Evolutionary conservation across 2,888 invertebrate species (phyloP), one percentile per base, ranked within the genome.

Genomic region (Caenorhabditis sinica): DNA sequence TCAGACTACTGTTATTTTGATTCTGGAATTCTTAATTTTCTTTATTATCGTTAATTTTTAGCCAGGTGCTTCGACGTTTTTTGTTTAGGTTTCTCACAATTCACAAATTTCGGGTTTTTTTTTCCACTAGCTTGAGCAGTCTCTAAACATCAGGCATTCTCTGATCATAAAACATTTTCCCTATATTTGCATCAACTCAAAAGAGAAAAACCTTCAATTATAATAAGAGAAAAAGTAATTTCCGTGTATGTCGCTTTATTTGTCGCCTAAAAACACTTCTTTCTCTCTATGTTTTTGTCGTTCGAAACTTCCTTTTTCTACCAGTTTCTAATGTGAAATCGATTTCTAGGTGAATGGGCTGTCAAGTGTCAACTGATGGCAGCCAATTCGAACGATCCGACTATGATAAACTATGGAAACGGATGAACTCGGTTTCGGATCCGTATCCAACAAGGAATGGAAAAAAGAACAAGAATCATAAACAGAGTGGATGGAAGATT

Each of bases 301-400:
- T 63, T 63, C 63, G 43, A 45, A 65, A 65, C 63, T 63, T 65
- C 45, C 43, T 28, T 61, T 51, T 53, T 63, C 28, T 40, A 72
- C 72, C 71, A 79, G 63, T 79, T 71, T 61, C 28, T 36, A 13
- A 43, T 33, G 17, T 28, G 30, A 30, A 43, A 65, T 56, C 56
- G 43, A 66, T 49, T 66, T 73, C 25, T 36, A 75, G 76, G 76
- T 58, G 71, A 79, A 86, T 86, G 86, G 86, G 86, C 53, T 82
- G 86, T 56, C 77, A 77, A 43, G 72, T 77, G 30, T 86, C 86
- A 58, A 68, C 86, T 28, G 76, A 86, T 72, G 76, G 84, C 53
- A 71, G 58, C 28, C 72, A 63, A 51, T 86, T 86, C 60, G 86
- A 82, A 40, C 66, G 56, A 51, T 74, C 77, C 17, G 74, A 79